phyloP scores from a whole-genome alignment of 2,797 vertebrate species.

The Lagodon rhomboides region DNA sequence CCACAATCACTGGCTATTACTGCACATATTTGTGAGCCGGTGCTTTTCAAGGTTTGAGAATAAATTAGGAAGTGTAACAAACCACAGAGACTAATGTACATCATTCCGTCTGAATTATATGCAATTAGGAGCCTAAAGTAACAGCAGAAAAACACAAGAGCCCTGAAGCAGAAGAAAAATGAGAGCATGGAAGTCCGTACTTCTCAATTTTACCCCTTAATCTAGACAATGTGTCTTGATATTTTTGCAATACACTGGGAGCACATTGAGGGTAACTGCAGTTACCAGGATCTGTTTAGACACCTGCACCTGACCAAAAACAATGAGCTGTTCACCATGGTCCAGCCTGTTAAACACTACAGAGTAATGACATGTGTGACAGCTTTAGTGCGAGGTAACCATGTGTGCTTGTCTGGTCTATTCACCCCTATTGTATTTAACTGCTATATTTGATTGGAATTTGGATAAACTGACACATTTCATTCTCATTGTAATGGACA shows the following conservation, averaged over 20 bases:
- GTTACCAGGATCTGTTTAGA: constrained; percentile 58
- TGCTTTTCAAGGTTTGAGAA: background rate
- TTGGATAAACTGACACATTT: background rate
- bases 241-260: background rate
- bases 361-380: constrained; percentile 20
- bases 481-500: background rate
- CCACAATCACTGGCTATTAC: constrained; percentile 18
- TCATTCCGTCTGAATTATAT: background rate
- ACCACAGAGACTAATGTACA: background rate
- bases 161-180: background rate
- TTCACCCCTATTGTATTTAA: too few relatives aligned
- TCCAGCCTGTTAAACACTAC: constrained; percentile 61
- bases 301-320: constrained; percentile 54
- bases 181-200: background rate
- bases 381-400: too few relatives aligned
- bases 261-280: constrained; percentile 38
- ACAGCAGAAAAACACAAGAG: too few relatives aligned
- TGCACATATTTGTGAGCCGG: constrained; percentile 8
- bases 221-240: background rate
- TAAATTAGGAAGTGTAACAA: background rate
- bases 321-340: constrained; percentile 51
- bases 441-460: background rate
- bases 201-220: too few relatives aligned
- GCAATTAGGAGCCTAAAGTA: background rate
- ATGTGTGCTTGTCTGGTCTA: too few relatives aligned